Base-by-base conservation (phyloP, 2,797 vertebrate genomes). In the Artibeus jamaicensis region DNA sequence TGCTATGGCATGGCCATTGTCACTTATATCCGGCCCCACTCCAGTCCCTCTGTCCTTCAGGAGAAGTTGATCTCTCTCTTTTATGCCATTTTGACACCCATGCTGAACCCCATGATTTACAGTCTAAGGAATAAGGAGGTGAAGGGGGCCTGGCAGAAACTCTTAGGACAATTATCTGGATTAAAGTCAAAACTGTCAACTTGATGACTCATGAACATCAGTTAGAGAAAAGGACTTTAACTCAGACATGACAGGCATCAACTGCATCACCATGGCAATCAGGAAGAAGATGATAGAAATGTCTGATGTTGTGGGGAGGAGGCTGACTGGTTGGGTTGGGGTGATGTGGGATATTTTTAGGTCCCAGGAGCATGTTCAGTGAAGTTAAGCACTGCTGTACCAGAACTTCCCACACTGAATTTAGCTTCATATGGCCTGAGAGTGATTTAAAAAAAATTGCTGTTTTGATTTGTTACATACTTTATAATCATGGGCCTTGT, bases 31-130 rank as follows among this genome's bases (percentile, higher is more conserved):
- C 91, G 96, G 34, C 97, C 97, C 18, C 68, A 2, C 15, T 95
- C 97, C 9, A 76, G 37, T 18, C 65, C 78, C 16, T 95, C 90
- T 42, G 78, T 92, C 8, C 86, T 94, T 48, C 93, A 95, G n/a
- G 97, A 97, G 29, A 98, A 98, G 77, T 10, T 97, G 73, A 95
- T 98, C 53, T 96, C 97, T 67, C 37, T 98, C 10, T 97, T 98
- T 34, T 98, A 97, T 82, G 96, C 94, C 22, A 70, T 98, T 59
- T 79, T 97, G 37, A 95, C 82, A 4, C 98, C 96, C 3, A 93
- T 98, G 86, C 46, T 98, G 19, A 98, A 97, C 26, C 97, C 97
- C 9, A 59, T 98, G 89, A 98, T 98, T 82, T 98, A 98, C 2
- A 98, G 94, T 26, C 29, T 98, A 15, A 98, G 97, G 62, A 98